Conservation (phyloP, 2,888 invertebrate species). For the Papilio elwesi region DNA sequence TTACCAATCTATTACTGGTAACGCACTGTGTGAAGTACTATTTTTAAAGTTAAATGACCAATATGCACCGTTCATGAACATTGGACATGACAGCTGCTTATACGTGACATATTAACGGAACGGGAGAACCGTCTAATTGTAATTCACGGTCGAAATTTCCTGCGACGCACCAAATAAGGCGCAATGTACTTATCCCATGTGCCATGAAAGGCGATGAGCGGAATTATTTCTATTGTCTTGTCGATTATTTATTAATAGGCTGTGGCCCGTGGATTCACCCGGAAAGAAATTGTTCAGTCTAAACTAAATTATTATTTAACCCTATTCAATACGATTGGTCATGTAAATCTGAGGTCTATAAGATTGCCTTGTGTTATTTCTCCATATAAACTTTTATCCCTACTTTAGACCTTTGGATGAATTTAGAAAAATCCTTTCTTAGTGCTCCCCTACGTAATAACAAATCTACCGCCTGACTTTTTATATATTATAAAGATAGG, state of each 20-base stretch:
- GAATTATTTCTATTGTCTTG: background rate
- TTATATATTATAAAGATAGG: too few relatives aligned
- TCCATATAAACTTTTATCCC: too few relatives aligned
- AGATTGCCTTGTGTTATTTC: too few relatives aligned
- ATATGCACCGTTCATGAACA: conserved; percentile 2
- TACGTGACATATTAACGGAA: conserved; percentile 33
- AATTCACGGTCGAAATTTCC: conserved; percentile 49
- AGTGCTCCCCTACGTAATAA: too few relatives aligned
- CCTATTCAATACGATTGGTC: too few relatives aligned
- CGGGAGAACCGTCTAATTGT: conserved; percentile 49
- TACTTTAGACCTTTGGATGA: too few relatives aligned
- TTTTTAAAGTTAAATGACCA: background rate
- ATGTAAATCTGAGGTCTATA: too few relatives aligned
- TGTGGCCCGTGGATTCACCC: too few relatives aligned
- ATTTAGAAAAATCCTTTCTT: too few relatives aligned
- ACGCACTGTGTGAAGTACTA: background rate
- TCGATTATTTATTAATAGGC: background rate
- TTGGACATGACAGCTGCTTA: background rate
- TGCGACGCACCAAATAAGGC: conserved; percentile 53
- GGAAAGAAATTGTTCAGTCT: too few relatives aligned
- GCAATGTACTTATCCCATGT: conserved; percentile 36
- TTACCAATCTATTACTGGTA: background rate
- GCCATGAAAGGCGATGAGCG: conserved; percentile 28
- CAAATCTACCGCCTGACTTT: too few relatives aligned
- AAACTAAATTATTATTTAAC: too few relatives aligned